phyloP scores from a whole-genome alignment of 2,888 invertebrate species.

The Drosophila engyochracea region DNA sequence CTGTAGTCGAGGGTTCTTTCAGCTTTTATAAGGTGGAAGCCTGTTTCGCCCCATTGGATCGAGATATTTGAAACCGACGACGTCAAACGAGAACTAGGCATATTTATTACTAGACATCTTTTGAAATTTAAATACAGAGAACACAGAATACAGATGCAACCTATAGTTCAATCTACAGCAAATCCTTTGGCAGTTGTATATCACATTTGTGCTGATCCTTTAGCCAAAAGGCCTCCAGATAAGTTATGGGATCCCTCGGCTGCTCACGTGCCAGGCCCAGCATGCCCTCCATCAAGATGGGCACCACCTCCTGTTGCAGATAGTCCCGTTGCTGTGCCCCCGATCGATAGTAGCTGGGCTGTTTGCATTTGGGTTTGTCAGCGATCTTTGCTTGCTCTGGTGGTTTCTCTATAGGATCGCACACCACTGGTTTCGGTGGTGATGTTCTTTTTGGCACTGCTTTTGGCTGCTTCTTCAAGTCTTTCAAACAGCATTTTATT shows the following conservation, averaged over 20 bases:
- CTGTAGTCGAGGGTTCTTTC: background rate
- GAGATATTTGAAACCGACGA: slow-evolving; percentile 43
- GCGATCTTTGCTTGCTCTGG: background rate
- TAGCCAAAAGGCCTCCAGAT: slow-evolving; percentile 63
- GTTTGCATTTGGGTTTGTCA: background rate
- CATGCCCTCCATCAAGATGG: slow-evolving; percentile 70
- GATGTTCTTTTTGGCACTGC: background rate
- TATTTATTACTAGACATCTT: slow-evolving; percentile 55
- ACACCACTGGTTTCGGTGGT: slow-evolving; percentile 1
- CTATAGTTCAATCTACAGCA: slow-evolving; percentile 29
- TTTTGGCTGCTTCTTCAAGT: slow-evolving; percentile 1
- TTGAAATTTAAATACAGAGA: slow-evolving; percentile 57
- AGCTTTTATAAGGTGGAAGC: slow-evolving; percentile 56
- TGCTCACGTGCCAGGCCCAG: slow-evolving; percentile 60
- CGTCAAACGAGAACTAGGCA: slow-evolving; percentile 34
- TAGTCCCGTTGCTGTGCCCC: slow-evolving; percentile 37
- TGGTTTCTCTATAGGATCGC: slow-evolving; percentile 28
- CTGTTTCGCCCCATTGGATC: slow-evolving; percentile 36
- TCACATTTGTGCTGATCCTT: slow-evolving; percentile 61
- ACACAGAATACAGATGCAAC: background rate
- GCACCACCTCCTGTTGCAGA: slow-evolving; percentile 56
- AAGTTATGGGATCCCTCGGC: slow-evolving; percentile 61
- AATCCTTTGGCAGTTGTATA: slow-evolving; percentile 49
- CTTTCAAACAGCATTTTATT: slow-evolving; percentile 35
- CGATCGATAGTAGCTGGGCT: slow-evolving; percentile 9